These are phyloP conservation scores for Galemys pyrenaicus DNA, from an alignment of 2,113 vertebrate genomes.

Conservation along the genomic window DNA sequence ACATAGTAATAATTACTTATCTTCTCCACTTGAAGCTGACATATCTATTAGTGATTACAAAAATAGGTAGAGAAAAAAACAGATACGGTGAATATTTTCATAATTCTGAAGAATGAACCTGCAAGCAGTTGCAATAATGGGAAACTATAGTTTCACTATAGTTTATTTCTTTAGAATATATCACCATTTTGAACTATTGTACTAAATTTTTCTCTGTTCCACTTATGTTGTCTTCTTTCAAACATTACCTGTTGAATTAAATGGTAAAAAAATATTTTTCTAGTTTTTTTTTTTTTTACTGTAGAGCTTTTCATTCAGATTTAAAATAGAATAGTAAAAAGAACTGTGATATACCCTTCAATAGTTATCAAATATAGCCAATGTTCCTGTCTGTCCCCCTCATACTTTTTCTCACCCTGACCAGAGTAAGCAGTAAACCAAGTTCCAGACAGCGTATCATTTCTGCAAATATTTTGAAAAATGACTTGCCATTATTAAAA, in stretches of 20 bases:
- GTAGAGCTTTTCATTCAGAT: neutral
- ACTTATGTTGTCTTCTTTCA: neutral
- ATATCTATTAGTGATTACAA: neutral
- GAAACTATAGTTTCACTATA: neutral
- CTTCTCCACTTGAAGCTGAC: neutral
- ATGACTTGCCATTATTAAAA: neutral
- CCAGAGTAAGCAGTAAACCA: neutral
- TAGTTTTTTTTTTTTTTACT: neutral
- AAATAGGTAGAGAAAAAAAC: neutral
- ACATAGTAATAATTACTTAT: slow-evolving; percentile 20
- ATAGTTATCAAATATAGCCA: neutral
- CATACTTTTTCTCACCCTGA: neutral
- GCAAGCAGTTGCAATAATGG: neutral
- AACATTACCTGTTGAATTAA: slow-evolving; percentile 12
- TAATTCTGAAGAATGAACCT: neutral
- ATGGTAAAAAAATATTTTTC: neutral
- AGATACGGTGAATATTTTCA: neutral
- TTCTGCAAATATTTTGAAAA: neutral
- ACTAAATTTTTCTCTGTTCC: neutral
- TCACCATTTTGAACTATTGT: neutral
- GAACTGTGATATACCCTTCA: neutral
- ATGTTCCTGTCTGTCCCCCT: neutral
- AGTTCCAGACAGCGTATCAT: neutral
- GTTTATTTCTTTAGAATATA: neutral
- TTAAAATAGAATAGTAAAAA: neutral